phyloP scores from a whole-genome alignment of 2,797 vertebrate species.

The Glossophaga mutica region DNA sequence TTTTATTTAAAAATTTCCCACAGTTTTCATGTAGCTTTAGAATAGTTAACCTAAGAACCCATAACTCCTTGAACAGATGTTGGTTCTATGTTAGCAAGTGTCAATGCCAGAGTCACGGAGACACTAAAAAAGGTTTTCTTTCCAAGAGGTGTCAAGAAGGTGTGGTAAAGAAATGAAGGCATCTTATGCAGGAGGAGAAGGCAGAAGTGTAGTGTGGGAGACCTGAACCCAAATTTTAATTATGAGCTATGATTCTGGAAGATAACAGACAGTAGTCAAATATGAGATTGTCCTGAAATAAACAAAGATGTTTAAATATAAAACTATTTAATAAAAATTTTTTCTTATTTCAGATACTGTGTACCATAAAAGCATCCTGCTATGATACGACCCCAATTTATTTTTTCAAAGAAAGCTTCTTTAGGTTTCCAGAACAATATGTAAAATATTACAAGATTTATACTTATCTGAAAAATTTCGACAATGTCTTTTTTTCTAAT shows the following conservation, averaged over 20 bases:
- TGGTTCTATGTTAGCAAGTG: neutral
- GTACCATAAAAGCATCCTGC: neutral
- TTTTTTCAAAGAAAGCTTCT: neutral
- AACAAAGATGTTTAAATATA: neutral
- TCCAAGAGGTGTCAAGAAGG: neutral
- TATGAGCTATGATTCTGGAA: neutral
- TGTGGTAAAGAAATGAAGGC: neutral
- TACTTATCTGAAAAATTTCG: neutral
- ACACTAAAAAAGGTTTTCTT: neutral
- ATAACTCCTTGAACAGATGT: neutral
- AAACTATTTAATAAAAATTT: neutral
- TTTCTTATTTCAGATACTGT: neutral
- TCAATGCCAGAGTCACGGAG: neutral
- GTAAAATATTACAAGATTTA: neutral
- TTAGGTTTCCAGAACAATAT: neutral
- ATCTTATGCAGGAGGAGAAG: neutral
- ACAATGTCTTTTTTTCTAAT: neutral
- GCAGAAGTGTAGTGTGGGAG: neutral
- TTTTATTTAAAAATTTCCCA: neutral
- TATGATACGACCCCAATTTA: neutral
- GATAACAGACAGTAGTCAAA: neutral
- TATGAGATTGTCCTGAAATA: neutral
- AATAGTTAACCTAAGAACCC: neutral
- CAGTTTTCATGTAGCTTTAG: neutral
- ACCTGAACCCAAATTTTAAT: neutral